These are phyloP conservation scores for Drosophila niveifrons DNA, from an alignment of 2,888 invertebrate species.

Conservation along the genomic window DNA sequence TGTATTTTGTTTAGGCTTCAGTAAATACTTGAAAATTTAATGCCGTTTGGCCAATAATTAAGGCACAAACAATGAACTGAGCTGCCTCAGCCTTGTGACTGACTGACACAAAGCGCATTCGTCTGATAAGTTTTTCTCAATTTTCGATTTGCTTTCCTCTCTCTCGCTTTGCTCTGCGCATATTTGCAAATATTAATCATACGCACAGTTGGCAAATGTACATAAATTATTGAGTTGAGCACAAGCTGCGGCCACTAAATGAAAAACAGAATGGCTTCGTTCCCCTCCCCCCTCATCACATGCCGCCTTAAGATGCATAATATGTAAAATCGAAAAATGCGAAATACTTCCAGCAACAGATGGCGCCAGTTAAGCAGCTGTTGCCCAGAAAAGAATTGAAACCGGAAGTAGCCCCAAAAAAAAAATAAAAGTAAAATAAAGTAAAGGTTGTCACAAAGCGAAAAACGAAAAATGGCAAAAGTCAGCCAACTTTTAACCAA, in stretches of 20 bases:
- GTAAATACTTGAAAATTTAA: slow-evolving; percentile 80
- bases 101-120: background rate
- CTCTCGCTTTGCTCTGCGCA: slow-evolving; percentile 23
- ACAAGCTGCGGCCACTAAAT: slow-evolving; percentile 31
- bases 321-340: slow-evolving; percentile 4
- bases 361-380: slow-evolving; percentile 56
- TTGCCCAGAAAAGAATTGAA: slow-evolving; percentile 20
- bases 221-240: slow-evolving; percentile 51
- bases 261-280: slow-evolving; percentile 1
- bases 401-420: slow-evolving; percentile 43
- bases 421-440: too few species aligned
- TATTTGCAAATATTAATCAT: slow-evolving; percentile 72
- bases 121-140: slow-evolving; percentile 26
- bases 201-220: slow-evolving; percentile 63
- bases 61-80: slow-evolving; percentile 62
- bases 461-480: background rate
- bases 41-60: slow-evolving; percentile 78
- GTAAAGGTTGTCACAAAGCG: slow-evolving; percentile 48
- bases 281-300: background rate
- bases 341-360: slow-evolving; percentile 44
- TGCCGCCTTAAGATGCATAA: slow-evolving; percentile 9
- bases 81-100: slow-evolving; percentile 15
- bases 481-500: background rate
- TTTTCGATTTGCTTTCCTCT: background rate
- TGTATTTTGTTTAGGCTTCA: slow-evolving; percentile 75